A percentile compares a stretch with the other conserved stretches of the same genome.
These are phyloP conservation scores for Macrophya alboannulata DNA, from an alignment of 2,888 invertebrate genomes.

Conservation along the genomic window DNA sequence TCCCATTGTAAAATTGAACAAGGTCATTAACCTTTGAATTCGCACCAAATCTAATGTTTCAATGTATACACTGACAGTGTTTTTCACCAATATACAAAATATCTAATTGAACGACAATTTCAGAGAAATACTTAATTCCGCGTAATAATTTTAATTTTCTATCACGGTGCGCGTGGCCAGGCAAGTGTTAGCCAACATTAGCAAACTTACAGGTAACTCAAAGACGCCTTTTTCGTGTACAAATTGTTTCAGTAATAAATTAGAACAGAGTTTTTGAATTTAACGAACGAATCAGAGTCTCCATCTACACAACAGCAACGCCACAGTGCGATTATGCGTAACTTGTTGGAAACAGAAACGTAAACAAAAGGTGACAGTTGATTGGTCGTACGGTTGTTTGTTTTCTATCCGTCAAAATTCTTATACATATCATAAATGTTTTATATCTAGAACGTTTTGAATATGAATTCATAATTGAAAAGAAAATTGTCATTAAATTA, in stretches of 20 bases:
- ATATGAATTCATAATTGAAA: background rate
- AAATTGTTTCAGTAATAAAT: background rate
- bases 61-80: too few species aligned
- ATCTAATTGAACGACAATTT: background rate
- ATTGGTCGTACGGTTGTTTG: conserved; percentile 7
- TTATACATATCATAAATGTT: conserved; percentile 25
- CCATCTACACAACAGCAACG: background rate
- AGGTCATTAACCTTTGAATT: background rate
- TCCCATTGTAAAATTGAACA: background rate
- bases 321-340: background rate
- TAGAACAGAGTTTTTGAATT: background rate
- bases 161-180: too few species aligned
- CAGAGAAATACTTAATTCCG: background rate
- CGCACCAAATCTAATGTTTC: background rate
- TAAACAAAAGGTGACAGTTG: conserved; percentile 46
- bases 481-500: background rate
- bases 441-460: background rate
- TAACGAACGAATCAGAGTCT: background rate
- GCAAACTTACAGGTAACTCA: too few species aligned
- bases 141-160: background rate
- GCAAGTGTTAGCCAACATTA: too few species aligned
- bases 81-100: background rate
- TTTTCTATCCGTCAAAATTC: conserved; percentile 38
- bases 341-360: background rate
- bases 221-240: background rate